These are phyloP conservation scores for Ceraclea dissimilis DNA, from an alignment of 2,888 invertebrate genomes.

Conservation along the genomic window DNA sequence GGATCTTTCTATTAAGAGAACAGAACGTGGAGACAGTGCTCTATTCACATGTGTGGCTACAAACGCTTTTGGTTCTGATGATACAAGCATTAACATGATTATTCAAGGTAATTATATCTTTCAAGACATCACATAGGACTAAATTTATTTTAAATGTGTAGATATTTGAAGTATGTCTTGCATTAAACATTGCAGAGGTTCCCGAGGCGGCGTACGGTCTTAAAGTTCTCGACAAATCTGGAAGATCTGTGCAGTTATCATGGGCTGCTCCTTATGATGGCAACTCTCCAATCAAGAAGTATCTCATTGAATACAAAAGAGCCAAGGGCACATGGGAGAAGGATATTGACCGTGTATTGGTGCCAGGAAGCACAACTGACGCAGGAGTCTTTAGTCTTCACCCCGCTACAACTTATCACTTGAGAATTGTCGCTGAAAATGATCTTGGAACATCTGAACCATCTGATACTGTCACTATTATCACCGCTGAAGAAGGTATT, in stretches of 20 bases:
- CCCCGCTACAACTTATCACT: conserved; percentile 88
- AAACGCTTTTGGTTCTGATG: conserved; percentile 89
- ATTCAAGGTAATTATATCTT: conserved; percentile 63
- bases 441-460: conserved; percentile 89
- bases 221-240: conserved; percentile 85
- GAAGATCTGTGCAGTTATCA: conserved; percentile 80
- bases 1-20: conserved; percentile 81
- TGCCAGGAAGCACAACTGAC: conserved; percentile 83
- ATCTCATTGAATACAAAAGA: conserved; percentile 86
- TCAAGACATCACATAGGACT: background rate
- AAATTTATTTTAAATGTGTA: background rate
- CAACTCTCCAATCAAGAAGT: conserved; percentile 82
- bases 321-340: conserved; percentile 76
- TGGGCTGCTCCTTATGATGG: conserved; percentile 92
- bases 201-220: conserved; percentile 85
- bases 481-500: conserved; percentile 84
- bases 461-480: conserved; percentile 88
- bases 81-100: conserved; percentile 92
- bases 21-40: conserved; percentile 83
- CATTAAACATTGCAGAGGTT: conserved; percentile 52
- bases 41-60: conserved; percentile 88
- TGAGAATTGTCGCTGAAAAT: conserved; percentile 88
- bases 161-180: background rate
- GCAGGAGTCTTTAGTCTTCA: conserved; percentile 83
- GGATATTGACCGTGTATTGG: conserved; percentile 79